phyloP scores from a whole-genome alignment of 92 coral and sea anemone genomes.

The Palythoa heliodiscus region DNA sequence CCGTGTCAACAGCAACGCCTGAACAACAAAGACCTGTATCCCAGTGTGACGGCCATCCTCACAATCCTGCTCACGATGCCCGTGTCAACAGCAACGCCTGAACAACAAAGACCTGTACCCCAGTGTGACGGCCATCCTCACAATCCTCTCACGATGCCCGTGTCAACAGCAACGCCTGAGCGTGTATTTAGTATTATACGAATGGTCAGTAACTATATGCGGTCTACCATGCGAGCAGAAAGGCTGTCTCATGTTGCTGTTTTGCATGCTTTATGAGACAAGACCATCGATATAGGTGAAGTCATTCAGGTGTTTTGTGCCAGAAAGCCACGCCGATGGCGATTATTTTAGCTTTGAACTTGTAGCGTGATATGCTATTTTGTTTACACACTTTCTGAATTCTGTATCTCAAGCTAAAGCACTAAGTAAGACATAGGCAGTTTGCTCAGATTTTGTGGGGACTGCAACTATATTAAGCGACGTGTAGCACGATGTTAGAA shows the following conservation, averaged over 20 bases:
- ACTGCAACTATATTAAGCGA: conserved; percentile 8
- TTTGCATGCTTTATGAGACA: background rate
- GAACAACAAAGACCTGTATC: too few relatives aligned
- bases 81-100: too few relatives aligned
- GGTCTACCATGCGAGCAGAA: conserved; percentile 3
- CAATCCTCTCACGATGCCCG: too few relatives aligned
- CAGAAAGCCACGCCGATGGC: background rate
- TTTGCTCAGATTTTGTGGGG: conserved; percentile 4
- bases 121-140: too few relatives aligned
- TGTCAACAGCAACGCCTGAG: too few relatives aligned
- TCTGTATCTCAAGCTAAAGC: conserved; percentile 7
- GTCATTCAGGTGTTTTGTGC: conserved; percentile 1
- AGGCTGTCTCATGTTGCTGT: background rate
- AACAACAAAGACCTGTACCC: too few relatives aligned
- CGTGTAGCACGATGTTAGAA: conserved; percentile 6
- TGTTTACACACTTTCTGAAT: conserved; percentile 10
- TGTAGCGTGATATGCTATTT: background rate
- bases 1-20: too few relatives aligned
- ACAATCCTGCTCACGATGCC: too few relatives aligned
- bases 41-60: too few relatives aligned
- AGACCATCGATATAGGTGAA: background rate
- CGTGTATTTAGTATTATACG: background rate
- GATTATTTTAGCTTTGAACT: background rate
- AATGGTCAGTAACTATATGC: background rate
- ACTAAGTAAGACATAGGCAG: conserved; percentile 13